Conservation (phyloP, 1,140 invertebrate genomes). For the Saccostrea cuccullata region DNA sequence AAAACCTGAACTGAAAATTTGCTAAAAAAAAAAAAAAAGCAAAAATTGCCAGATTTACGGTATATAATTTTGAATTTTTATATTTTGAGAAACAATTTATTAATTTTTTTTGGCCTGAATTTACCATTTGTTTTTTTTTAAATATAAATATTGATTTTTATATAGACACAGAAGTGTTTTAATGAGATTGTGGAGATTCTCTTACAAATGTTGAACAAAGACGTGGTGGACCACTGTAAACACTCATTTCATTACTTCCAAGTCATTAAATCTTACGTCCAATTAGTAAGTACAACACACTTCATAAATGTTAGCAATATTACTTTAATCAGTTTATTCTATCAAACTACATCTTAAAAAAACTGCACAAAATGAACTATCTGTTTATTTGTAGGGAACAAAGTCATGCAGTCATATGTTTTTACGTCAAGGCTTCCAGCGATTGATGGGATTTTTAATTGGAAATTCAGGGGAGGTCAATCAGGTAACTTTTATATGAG, state of each 20-base stretch:
- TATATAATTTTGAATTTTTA: too few species aligned
- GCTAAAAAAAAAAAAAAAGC: too few species aligned
- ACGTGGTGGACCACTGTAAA: slow-evolving; percentile 80
- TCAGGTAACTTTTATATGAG: slow-evolving; percentile 17
- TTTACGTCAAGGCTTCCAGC: slow-evolving; percentile 77
- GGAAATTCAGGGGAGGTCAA: slow-evolving; percentile 67
- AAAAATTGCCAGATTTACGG: too few species aligned
- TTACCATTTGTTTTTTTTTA: too few species aligned
- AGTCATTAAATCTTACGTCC: slow-evolving; percentile 78
- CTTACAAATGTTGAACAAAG: slow-evolving; percentile 77
- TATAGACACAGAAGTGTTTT: slow-evolving; percentile 74
- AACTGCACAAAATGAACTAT: not conserved
- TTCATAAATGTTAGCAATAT: not conserved
- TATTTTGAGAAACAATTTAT: too few species aligned
- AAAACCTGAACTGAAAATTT: too few species aligned
- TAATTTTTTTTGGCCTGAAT: too few species aligned
- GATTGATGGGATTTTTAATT: slow-evolving; percentile 79
- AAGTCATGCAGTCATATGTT: slow-evolving; percentile 79
- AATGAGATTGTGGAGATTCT: slow-evolving; percentile 76
- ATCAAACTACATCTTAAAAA: not conserved
- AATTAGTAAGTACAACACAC: slow-evolving; percentile 73
- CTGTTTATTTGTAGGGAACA: slow-evolving; percentile 74
- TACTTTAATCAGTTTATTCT: not conserved
- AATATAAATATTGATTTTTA: not conserved
- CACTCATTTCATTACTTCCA: slow-evolving; percentile 80